Evolutionary conservation across 2,888 invertebrate species (phyloP), one percentile per base, ranked within the genome.

Genomic region (Ormyrus labotus): DNA sequence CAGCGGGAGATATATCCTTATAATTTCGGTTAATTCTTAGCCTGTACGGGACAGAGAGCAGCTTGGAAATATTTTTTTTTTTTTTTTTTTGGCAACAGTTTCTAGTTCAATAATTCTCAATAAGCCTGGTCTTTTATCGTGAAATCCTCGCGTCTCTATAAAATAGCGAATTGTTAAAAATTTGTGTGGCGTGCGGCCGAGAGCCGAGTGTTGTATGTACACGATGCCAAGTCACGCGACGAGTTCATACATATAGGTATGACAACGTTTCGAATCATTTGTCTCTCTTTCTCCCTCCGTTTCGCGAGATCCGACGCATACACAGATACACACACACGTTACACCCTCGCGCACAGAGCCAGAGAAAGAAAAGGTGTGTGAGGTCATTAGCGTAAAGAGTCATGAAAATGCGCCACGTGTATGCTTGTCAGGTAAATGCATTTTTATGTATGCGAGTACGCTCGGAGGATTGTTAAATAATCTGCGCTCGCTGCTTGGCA

Each of bases 261-360:
- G 77, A 77, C 70, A 77, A 73, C 45, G 47, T 68, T 72, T 34
- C 60, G 74, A 70, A 78, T 81, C 78, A 81, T 81, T 81, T 78
- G 73, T 81, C 72, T 81, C 45, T n/a, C 34, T 34, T 34, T 34
- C 34, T 34, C 34, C 34, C 34, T 34, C 34, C 34, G 34, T 34
- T 34, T 34, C 48, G 11, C n/a, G 48, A 61, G 55, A 53, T 51
- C 53, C 53, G 10, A 19, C 65, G 9, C 34, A 34, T 0, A 4
- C 34, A 34, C 34, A 4, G 3, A 34, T 3, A 34, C 34, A 34
- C 34, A 34, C 34, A 34, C 34, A 4, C 34, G 2, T 2, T 13
- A 34, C 2, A 34, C 34, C 2, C 34, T 34, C 34, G 34, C 34
- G 4, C 34, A 4, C 34, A 34, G 34, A 4, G 34, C 34, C 34